Base-by-base conservation (phyloP, 2,888 invertebrate species). In the Epirrhoe tristata region DNA sequence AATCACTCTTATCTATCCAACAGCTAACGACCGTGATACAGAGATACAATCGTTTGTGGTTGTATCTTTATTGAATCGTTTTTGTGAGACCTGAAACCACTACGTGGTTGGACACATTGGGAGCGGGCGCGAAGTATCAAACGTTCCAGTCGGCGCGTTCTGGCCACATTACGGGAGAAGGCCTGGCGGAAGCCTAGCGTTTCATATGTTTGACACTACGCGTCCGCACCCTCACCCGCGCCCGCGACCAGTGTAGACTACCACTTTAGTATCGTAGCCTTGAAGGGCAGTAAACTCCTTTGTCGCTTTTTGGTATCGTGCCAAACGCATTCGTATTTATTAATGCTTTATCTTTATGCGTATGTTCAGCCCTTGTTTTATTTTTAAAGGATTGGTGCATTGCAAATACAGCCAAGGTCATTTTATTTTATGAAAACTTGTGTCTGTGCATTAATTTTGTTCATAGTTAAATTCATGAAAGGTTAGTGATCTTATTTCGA, bases 221-320 rank as follows among this genome's bases (percentile, higher is more conserved):
- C 3, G 1, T 24, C 24, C 24, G n/a, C n/a, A n/a, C n/a, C n/a
- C n/a, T n/a, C n/a, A n/a, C n/a, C 32, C 32, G 34, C 34, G 7
- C 34, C 6, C 7, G 7, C 6, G 1, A 1, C 3, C 34, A 34
- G 6, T 34, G 7, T 34, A 6, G 6, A 34, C 7, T 0, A 34
- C 34, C 34, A 34, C 34, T 1, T 36, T 54, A 39, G 5, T 36
- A n/a, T 14, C 74, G 8, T n/a, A 59, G 54, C 76, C 69, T 69
- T 71, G 73, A 72, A 72, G 77, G 73, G 74, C 77, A 79, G 76
- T 80, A 75, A 79, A 78, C 80, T 74, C 56, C 70, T 74, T 74
- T 75, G 76, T 74, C 74, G 68, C 71, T 73, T 75, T 67, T 79
- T 82, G 81, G 74, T 72, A 34, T 55, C 56, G 16, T 36, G 80